Conservation (phyloP, 1,140 invertebrate genomes). For the Eurosta solidaginis region DNA sequence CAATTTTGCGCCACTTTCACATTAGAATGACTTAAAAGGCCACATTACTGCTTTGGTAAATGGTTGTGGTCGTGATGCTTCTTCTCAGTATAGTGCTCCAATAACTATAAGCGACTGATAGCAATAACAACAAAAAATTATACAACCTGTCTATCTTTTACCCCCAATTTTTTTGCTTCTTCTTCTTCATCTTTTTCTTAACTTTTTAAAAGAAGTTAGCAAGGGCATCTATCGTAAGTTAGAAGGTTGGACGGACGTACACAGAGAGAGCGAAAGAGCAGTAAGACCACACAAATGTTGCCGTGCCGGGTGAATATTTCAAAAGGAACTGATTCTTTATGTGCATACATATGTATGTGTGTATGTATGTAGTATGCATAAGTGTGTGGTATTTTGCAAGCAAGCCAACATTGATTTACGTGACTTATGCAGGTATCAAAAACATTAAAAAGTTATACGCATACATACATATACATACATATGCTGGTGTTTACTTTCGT, state of each 20-base stretch:
- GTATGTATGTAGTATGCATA: not conserved
- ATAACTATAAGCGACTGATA: not conserved
- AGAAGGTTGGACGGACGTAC: not conserved
- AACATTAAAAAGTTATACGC: not conserved
- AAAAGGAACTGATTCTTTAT: too few relatives aligned
- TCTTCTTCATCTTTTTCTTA: not conserved
- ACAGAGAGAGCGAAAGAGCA: too few relatives aligned
- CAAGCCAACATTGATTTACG: constrained; percentile 19
- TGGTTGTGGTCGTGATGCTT: not conserved
- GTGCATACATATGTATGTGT: not conserved
- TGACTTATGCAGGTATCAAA: constrained; percentile 9
- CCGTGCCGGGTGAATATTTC: too few relatives aligned
- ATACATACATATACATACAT: not conserved
- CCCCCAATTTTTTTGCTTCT: not conserved
- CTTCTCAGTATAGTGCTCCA: not conserved
- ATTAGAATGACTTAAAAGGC: constrained; percentile 30
- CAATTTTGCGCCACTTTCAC: constrained; percentile 29
- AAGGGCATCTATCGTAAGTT: not conserved
- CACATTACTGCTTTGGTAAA: constrained; percentile 14
- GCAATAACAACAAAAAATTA: not conserved
- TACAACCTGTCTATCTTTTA: not conserved
- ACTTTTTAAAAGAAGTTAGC: not conserved
- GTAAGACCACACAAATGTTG: too few relatives aligned
- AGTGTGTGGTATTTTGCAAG: not conserved
- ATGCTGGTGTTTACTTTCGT: not conserved